These are phyloP conservation scores for Loriculus beryllinus DNA, from an alignment of 2,797 vertebrate genomes.

Conservation along the genomic window DNA sequence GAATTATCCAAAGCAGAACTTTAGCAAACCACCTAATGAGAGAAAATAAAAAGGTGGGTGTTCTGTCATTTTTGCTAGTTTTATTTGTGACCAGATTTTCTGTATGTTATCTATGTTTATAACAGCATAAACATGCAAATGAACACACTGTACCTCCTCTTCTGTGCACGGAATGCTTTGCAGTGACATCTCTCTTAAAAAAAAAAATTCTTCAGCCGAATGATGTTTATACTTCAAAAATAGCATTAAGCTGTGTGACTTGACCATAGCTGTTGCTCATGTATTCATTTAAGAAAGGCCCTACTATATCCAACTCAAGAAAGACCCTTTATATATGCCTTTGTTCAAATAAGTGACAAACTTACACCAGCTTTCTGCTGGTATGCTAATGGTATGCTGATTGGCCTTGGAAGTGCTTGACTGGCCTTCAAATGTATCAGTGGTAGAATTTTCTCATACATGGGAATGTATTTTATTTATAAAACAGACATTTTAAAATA, in stretches of 20 bases:
- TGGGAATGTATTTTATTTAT: not conserved
- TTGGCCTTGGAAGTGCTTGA: not conserved
- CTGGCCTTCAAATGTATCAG: not conserved
- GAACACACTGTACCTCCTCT: not conserved
- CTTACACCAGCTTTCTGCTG: not conserved
- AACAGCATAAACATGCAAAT: not conserved
- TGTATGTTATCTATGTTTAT: fast-evolving
- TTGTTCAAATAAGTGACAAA: not conserved
- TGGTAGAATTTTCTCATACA: not conserved
- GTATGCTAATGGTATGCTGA: not conserved
- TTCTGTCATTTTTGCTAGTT: not conserved
- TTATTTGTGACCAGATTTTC: not conserved
- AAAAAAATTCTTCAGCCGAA: not conserved
- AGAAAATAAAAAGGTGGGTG: slow-evolving; percentile 57
- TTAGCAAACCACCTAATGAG: not conserved
- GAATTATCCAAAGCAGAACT: slow-evolving; percentile 26
- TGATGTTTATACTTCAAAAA: not conserved
- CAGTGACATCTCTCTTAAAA: not conserved
- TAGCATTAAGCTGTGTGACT: not conserved
- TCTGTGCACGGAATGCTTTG: not conserved
- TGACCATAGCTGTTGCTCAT: not conserved
- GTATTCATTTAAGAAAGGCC: not conserved
- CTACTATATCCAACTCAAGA: not conserved
- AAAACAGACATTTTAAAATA: not conserved
- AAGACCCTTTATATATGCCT: not conserved